Conservation (phyloP, 1,140 invertebrate species). For the Hylyphantes graminicola region DNA sequence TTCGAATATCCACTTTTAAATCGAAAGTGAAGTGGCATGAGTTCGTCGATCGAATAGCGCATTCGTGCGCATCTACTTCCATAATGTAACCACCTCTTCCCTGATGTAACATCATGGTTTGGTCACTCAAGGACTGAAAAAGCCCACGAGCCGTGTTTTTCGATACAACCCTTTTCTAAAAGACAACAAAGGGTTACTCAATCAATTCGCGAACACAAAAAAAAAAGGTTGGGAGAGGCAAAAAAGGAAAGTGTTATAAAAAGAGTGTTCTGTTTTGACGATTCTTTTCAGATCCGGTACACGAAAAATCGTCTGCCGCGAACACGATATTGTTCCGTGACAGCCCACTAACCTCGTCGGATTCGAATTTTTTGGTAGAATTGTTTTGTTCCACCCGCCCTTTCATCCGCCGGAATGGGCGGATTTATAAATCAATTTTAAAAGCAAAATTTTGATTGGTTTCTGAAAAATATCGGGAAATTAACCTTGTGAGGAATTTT, state of each 20-base stretch:
- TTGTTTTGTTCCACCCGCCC: no score
- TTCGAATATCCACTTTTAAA: neutral
- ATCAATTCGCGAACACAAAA: conserved; percentile 10
- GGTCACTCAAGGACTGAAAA: neutral
- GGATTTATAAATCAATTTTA: no score
- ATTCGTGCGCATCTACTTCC: conserved; percentile 38
- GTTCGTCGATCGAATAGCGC: conserved; percentile 35
- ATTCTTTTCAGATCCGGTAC: conserved; percentile 42
- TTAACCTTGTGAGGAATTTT: no score
- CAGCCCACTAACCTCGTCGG: conserved; percentile 43
- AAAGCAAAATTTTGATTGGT: no score
- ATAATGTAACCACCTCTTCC: neutral
- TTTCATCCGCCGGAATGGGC: no score
- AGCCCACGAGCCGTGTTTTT: neutral
- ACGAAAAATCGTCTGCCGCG: neutral
- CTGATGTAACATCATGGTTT: neutral
- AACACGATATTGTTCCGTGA: conserved; percentile 44
- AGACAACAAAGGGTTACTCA: conserved; percentile 38
- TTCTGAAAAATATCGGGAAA: no score
- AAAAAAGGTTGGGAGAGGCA: conserved; percentile 12
- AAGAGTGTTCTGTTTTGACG: conserved; percentile 8
- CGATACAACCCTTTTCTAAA: conserved; percentile 8
- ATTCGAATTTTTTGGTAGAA: neutral
- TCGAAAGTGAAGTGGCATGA: neutral
- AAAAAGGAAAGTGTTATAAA: neutral